A percentile compares a stretch with the other conserved stretches of the same genome.
These are phyloP conservation scores for Megathymus violae DNA, from an alignment of 1,140 invertebrate species.

Conservation along the genomic window DNA sequence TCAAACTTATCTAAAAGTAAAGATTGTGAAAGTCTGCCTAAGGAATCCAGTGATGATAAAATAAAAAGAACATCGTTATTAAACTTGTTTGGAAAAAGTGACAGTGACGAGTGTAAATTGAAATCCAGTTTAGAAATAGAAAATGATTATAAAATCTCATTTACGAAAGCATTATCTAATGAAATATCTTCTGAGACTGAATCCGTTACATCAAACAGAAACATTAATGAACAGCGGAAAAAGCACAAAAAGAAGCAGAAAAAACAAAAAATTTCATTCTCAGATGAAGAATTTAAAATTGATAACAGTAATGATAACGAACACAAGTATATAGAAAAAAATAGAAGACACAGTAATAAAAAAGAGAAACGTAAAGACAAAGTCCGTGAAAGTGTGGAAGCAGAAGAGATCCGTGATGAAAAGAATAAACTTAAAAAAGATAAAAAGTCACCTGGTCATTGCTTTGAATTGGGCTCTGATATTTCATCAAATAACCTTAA, in stretches of 20 bases:
- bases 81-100: conserved; percentile 76
- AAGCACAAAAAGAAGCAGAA: conserved; percentile 94
- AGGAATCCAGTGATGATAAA: conserved; percentile 67
- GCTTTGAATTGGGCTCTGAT: conserved; percentile 55
- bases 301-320: conserved; percentile 64
- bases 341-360: conserved; percentile 86
- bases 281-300: conserved; percentile 84
- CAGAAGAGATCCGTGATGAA: conserved; percentile 81
- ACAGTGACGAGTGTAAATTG: conserved; percentile 72
- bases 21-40: conserved; percentile 49
- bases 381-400: conserved; percentile 84
- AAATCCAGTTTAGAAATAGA: conserved; percentile 61
- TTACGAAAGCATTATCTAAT: conserved; percentile 58
- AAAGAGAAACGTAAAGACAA: conserved; percentile 90
- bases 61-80: conserved; percentile 77
- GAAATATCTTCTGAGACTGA: conserved; percentile 85
- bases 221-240: conserved; percentile 84
- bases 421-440: conserved; percentile 86
- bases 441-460: conserved; percentile 75
- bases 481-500: conserved; percentile 71
- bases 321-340: conserved; percentile 83
- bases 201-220: conserved; percentile 64
- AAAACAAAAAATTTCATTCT: conserved; percentile 87
- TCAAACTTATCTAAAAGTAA: conserved; percentile 61
- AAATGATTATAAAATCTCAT: conserved; percentile 60